A percentile compares a stretch with the other conserved stretches of the same genome.
Evolutionary conservation across 1,140 invertebrate genomes (phyloP).

Genomic region (Cyclargus thomasi): DNA sequence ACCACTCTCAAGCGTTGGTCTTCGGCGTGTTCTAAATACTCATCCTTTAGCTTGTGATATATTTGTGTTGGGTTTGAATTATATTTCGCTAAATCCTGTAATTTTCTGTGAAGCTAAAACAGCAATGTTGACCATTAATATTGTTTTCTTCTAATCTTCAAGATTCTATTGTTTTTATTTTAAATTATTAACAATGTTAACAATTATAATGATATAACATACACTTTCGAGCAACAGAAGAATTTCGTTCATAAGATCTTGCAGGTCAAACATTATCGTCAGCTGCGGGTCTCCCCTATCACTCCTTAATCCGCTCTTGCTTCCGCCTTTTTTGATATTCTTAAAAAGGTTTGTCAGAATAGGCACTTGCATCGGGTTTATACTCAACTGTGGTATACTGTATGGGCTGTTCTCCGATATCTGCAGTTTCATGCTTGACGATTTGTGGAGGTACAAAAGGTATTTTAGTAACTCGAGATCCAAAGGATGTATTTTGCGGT

Average conservation of each 20-base stretch:
- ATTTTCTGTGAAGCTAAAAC: constrained; percentile 48
- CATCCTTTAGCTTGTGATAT: constrained; percentile 39
- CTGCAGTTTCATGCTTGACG: constrained; percentile 14
- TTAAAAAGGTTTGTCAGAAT: not conserved
- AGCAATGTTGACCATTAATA: not conserved
- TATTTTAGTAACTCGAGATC: constrained; percentile 50
- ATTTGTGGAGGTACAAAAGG: constrained; percentile 33
- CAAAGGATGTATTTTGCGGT: constrained; percentile 31
- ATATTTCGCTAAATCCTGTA: constrained; percentile 43
- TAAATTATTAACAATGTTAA: too few relatives aligned
- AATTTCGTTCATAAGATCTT: constrained; percentile 33
- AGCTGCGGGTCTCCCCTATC: constrained; percentile 17
- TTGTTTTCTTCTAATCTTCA: too few relatives aligned
- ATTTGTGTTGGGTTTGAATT: constrained; percentile 44
- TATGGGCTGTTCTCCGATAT: not conserved
- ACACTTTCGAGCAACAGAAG: constrained; percentile 31
- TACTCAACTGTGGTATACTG: not conserved
- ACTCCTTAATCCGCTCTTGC: constrained; percentile 3
- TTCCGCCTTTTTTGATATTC: not conserved
- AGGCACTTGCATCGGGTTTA: not conserved
- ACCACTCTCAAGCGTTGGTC: constrained; percentile 33
- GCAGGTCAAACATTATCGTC: constrained; percentile 26
- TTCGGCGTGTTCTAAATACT: constrained; percentile 35
- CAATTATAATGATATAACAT: constrained; percentile 24
- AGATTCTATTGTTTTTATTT: too few relatives aligned